Evolutionary conservation across 2,797 vertebrate genomes (phyloP), one percentile per base, ranked within the genome.

Genomic region (Dipus sagitta): DNA sequence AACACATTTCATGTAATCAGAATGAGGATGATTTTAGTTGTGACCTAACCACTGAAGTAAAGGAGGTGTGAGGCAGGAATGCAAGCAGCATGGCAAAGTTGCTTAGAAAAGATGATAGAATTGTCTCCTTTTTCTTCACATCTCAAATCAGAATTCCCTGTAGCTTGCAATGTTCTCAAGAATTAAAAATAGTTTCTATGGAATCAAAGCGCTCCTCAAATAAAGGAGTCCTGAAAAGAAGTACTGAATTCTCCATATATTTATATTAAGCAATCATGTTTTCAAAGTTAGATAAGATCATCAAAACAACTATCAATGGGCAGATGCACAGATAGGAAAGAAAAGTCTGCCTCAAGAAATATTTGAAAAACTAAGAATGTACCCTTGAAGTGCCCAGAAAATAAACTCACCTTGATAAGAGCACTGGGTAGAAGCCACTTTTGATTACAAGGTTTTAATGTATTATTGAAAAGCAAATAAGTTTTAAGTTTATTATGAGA

Each of bases 281-380:
- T 90, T 71, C 93, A 81, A 90, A 92, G 90, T 94, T 24, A 94
- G 90, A 71, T 71, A 70, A 5, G 4, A 17, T 30, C n/a, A 86
- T 88, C 88, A 93, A 84, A 92, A 95, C 74, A 77, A 88, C 54
- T 47, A 82, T 74, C 94, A 77, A 60, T 2, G 58, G 80, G 52
- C 88, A 92, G 72, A 90, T n/a, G 13, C 28, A 60, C 12, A 64
- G 26, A 75, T 2, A 74, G 32, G 23, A 84, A 92, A 76, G 76
- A 87, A 88, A 94, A 77, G 80, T 92, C 67, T 93, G 86, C 74
- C 68, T 68, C n/a, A 8, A 87, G 86, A 72, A 76, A 54, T 32
- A 88, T 47, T 34, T 70, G 68, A 88, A 26, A 83, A 60, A 54
- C 15, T 30, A 42, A 89, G 75, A 88, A 67, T 60, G 52, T 86